Evolutionary conservation across 2,888 invertebrate genomes (phyloP), one percentile per base, ranked within the genome.

Genomic region (Parnassius smintheus): DNA sequence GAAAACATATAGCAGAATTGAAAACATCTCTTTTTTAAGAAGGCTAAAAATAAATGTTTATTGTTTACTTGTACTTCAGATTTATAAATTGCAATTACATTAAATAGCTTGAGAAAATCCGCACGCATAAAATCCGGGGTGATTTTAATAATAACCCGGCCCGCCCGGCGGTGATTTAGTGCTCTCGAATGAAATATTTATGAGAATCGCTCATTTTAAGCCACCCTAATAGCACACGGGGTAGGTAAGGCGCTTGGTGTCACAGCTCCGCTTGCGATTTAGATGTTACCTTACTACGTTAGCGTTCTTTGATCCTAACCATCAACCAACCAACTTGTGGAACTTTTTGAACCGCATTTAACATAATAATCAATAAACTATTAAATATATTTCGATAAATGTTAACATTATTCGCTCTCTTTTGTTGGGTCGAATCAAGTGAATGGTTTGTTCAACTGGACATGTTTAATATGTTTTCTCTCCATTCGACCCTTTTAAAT

Each of bases 191-290:
- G 59, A 63, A 63, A 63, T 63, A 63, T 63, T 63, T 63, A 63
- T 63, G 55, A 63, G 59, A 51, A 59, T 52, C 56, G 59, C 59
- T 63, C 63, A 63, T 63, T 63, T 63, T 63, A 63, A 63, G 63
- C 63, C 63, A 63, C 63, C 63, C 59, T 55, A 63, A 56, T 56
- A 52, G 63, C 56, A 49, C 18, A 44, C 58, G 35, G 59, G 63
- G 62, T 50, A 55, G 55, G 56, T 58, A 49, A 58, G 58, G 18
- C 55, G 63, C 59, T 63, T 59, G 56, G 59, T 59, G 63, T 63
- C 59, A 55, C 54, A 42, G 60, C 44, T 55, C 18, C 53, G 49
- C 50, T 18, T 54, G 49, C 50, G 48, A 49, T 60, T 60, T 22
- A 49, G 53, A 49, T 42, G 53, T 48, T 46, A 53, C 54, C 54